Percentiles rank a stretch among this genome's conserved stretches.
Conservation (phyloP, 1,140 invertebrate species). For the Hyphantria cunea region DNA sequence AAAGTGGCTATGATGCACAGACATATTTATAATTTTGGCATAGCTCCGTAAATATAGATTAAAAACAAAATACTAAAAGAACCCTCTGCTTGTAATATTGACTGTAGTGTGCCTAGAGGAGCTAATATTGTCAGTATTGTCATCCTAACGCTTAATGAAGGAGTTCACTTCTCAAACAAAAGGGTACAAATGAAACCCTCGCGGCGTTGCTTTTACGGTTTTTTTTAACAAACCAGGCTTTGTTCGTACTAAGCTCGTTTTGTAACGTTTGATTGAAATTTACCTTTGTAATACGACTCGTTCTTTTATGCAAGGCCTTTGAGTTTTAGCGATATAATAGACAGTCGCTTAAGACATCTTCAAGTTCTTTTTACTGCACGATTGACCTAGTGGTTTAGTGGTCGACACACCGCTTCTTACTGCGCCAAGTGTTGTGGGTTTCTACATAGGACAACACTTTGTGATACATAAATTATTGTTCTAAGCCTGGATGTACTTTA, state of each 20-base stretch:
- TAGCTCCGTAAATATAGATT: too few relatives aligned
- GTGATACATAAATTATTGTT: too few relatives aligned
- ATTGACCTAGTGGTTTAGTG: too few relatives aligned
- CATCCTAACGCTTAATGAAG: constrained; percentile 25
- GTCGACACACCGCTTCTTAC: too few relatives aligned
- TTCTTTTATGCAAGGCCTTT: constrained; percentile 11
- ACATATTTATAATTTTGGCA: too few relatives aligned
- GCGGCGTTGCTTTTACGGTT: constrained; percentile 18
- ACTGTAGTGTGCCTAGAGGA: not conserved
- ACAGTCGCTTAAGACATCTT: too few relatives aligned
- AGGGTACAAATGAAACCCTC: constrained; percentile 22
- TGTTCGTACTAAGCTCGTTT: constrained; percentile 24
- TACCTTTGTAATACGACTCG: constrained; percentile 16
- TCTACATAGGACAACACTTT: too few relatives aligned
- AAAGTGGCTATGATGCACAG: too few relatives aligned
- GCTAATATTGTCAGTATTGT: constrained; percentile 23
- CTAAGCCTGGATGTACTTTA: too few relatives aligned
- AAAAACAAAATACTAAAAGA: too few relatives aligned
- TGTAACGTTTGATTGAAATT: constrained; percentile 30
- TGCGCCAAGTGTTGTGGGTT: too few relatives aligned
- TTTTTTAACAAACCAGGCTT: constrained; percentile 12
- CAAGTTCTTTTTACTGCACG: too few relatives aligned
- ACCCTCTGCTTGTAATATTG: constrained; percentile 6
- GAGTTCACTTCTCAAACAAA: constrained; percentile 19
- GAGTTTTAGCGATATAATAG: not conserved